Percentiles rank a stretch among this genome's conserved stretches.
Evolutionary conservation across 2,113 vertebrate species (phyloP).

Genomic region (Corythaixoides concolor): DNA sequence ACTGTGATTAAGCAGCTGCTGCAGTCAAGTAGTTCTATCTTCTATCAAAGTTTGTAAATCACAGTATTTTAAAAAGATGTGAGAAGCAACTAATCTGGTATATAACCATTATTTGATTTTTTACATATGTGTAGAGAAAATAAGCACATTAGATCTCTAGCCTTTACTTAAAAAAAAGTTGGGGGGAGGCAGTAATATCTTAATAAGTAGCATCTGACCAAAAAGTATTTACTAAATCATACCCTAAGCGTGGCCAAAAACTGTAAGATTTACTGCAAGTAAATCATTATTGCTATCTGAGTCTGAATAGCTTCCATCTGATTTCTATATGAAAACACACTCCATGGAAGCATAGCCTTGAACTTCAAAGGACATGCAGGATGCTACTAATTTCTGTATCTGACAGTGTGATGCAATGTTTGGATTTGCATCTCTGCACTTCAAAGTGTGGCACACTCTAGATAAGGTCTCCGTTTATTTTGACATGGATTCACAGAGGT

Average conservation of each 20-base stretch:
- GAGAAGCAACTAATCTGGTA: conserved; percentile 8
- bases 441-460: conserved; percentile 81
- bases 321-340: conserved; percentile 73
- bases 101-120: conserved; percentile 66
- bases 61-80: neutral
- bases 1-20: conserved; percentile 41
- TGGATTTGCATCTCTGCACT: conserved; percentile 84
- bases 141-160: conserved; percentile 62
- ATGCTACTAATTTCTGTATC: conserved; percentile 81
- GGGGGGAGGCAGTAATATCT: conserved; percentile 45
- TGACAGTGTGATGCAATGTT: conserved; percentile 79
- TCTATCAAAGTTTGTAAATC: conserved; percentile 22
- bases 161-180: conserved; percentile 75
- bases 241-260: conserved; percentile 63
- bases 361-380: conserved; percentile 83
- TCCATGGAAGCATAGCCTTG: conserved; percentile 44
- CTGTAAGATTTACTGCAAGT: conserved; percentile 66
- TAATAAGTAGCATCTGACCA: conserved; percentile 75
- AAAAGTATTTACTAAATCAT: conserved; percentile 49
- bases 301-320: conserved; percentile 81
- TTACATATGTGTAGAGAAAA: conserved; percentile 65
- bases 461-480: conserved; percentile 82
- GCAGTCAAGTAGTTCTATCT: conserved; percentile 6
- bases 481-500: conserved; percentile 86
- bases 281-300: conserved; percentile 79